A percentile compares a stretch with the other conserved stretches of the same genome.
These are phyloP conservation scores for Tipula helvola DNA, from an alignment of 2,888 invertebrate species.

Conservation along the genomic window DNA sequence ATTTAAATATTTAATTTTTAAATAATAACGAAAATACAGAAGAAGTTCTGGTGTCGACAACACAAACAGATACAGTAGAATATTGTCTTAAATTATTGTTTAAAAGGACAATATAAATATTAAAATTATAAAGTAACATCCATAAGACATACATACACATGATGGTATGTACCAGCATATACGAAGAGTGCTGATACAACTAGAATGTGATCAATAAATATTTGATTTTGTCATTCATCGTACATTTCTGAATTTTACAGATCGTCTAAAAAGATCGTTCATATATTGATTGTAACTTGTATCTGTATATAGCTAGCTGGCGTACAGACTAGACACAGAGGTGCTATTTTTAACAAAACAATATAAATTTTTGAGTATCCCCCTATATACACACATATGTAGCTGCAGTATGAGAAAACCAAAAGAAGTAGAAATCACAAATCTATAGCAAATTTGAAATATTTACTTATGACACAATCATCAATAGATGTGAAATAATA, in stretches of 20 bases:
- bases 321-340: neutral
- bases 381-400: neutral
- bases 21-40: neutral
- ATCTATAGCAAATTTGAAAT: neutral
- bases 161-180: neutral
- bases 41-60: neutral
- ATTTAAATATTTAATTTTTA: slow-evolving; percentile 4
- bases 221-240: neutral
- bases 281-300: neutral
- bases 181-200: neutral
- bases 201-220: neutral
- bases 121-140: neutral
- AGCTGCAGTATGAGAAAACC: neutral
- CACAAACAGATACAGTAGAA: neutral
- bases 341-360: neutral
- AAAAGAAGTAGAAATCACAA: neutral
- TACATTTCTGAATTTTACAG: neutral
- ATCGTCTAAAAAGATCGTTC: neutral
- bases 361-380: neutral
- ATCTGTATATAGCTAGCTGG: neutral
- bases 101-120: slow-evolving; percentile 4
- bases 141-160: neutral
- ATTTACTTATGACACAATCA: neutral
- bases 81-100: neutral
- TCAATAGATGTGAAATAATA: neutral